Evolutionary conservation across 1,140 invertebrate species (phyloP).

Genomic region (Tetramorium simillimum): DNA sequence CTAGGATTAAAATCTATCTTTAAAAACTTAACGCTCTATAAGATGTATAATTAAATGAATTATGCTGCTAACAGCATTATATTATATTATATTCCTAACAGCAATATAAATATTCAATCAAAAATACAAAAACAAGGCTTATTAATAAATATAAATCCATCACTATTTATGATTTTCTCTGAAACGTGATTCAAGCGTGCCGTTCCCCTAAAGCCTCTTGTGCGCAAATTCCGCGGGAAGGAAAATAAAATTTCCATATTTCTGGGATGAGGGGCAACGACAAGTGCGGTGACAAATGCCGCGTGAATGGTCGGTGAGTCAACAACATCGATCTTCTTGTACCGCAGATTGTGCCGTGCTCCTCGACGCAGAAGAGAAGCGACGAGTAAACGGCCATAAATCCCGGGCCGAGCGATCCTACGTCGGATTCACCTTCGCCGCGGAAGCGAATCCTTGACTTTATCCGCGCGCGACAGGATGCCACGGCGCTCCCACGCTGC

Average conservation of each 20-base stretch:
- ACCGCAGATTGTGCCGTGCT: conserved; percentile 25
- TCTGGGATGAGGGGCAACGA: conserved; percentile 15
- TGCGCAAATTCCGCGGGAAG: neutral
- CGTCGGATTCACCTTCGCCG: conserved; percentile 54
- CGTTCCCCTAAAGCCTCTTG: neutral
- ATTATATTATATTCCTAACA: neutral
- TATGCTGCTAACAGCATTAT: neutral
- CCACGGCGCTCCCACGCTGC: conserved; percentile 70
- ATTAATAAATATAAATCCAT: conserved; percentile 22
- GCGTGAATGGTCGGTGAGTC: conserved; percentile 43
- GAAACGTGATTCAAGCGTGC: neutral
- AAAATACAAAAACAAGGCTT: neutral
- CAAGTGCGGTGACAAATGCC: conserved; percentile 46
- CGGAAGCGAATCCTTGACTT: conserved; percentile 76
- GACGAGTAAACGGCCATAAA: conserved; percentile 48
- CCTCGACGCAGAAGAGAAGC: conserved; percentile 16
- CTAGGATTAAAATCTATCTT: neutral
- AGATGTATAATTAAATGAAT: neutral
- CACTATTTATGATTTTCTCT: neutral
- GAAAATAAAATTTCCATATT: conserved; percentile 37
- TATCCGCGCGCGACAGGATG: conserved; percentile 65
- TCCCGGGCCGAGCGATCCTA: conserved; percentile 23
- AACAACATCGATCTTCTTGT: conserved; percentile 56
- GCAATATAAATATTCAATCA: neutral
- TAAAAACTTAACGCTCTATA: neutral